phyloP scores from a whole-genome alignment of 1,140 invertebrate species.

The Chironomus striatipennis region DNA sequence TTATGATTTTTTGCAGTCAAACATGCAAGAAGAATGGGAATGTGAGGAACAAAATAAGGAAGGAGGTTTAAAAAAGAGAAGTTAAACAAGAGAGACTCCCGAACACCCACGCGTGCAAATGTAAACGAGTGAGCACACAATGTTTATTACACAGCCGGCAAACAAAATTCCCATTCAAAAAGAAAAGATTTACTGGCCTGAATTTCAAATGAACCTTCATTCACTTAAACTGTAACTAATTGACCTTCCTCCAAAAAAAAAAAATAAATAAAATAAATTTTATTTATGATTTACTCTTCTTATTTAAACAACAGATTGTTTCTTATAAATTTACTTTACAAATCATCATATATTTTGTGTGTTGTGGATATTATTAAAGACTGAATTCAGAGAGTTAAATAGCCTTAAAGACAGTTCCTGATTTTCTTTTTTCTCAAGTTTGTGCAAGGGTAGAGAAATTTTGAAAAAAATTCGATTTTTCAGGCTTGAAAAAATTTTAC shows the following conservation, averaged over 20 bases:
- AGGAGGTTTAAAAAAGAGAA: too few species aligned
- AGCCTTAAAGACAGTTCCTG: constrained; percentile 13
- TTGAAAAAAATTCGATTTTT: too few species aligned
- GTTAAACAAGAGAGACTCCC: too few species aligned
- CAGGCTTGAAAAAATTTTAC: too few species aligned
- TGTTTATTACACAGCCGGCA: neutral
- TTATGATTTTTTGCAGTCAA: too few species aligned
- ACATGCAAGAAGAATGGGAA: too few species aligned
- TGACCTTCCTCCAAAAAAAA: neutral
- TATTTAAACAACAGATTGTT: too few species aligned
- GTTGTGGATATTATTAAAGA: neutral
- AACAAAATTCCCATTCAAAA: neutral
- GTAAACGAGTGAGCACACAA: neutral
- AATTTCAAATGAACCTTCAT: neutral
- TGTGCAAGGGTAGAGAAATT: too few species aligned
- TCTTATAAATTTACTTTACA: neutral
- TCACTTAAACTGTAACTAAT: constrained; percentile 20
- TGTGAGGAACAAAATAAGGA: too few species aligned
- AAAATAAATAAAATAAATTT: neutral
- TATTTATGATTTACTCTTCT: neutral
- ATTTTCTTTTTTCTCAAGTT: neutral
- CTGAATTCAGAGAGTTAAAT: neutral
- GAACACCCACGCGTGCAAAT: too few species aligned
- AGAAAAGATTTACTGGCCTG: neutral
- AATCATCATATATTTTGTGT: neutral